These are phyloP conservation scores for Polypedilum vanderplanki DNA, from an alignment of 1,140 invertebrate species.

Conservation along the genomic window DNA sequence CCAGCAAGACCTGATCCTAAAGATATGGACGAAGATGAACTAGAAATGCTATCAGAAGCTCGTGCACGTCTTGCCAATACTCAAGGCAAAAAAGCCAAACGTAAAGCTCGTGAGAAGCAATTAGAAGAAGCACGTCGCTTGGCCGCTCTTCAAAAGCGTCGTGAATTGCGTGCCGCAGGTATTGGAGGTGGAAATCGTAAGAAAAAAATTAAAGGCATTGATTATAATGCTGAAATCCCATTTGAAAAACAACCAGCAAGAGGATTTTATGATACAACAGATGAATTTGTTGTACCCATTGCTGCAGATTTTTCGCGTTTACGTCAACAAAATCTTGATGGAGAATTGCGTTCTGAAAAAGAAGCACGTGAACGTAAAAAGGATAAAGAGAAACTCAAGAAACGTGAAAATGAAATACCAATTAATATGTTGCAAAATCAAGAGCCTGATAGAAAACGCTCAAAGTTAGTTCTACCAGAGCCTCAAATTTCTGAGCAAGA, in stretches of 20 bases:
- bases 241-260: constrained; percentile 89
- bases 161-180: constrained; percentile 96
- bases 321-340: constrained; percentile 88
- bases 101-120: constrained; percentile 98
- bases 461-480: constrained; percentile 90
- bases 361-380: constrained; percentile 84
- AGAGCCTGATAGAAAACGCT: constrained; percentile 87
- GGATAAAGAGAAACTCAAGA: constrained; percentile 88
- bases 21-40: constrained; percentile 99
- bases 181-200: constrained; percentile 54
- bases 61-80: constrained; percentile 96
- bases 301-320: constrained; percentile 84
- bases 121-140: constrained; percentile 93
- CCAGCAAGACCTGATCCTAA: constrained; percentile 98
- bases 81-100: constrained; percentile 98
- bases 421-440: constrained; percentile 81
- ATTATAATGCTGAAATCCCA: constrained; percentile 97
- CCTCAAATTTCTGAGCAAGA: constrained; percentile 96
- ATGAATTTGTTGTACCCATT: constrained; percentile 79
- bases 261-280: constrained; percentile 91
- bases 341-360: constrained; percentile 79
- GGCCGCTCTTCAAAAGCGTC: constrained; percentile 91
- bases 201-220: constrained; percentile 60
- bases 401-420: constrained; percentile 92
- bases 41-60: constrained; percentile 99